Evolutionary conservation across 64 coral and sea anemone species (phyloP), one percentile per base, ranked within the genome.

Genomic region (Orbicella faveolata): DNA sequence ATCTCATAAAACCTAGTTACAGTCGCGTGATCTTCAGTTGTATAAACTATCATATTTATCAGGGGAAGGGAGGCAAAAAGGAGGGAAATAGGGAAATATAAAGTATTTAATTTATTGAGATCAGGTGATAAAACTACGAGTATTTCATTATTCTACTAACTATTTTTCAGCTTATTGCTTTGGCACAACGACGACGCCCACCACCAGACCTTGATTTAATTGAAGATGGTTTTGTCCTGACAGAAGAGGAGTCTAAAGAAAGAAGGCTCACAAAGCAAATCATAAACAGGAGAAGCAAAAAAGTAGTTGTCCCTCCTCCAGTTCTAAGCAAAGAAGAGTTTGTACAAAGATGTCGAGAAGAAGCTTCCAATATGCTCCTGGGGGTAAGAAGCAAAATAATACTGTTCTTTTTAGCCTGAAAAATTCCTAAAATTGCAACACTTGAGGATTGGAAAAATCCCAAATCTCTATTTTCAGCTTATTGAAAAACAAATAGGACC

Each of bases 161-260:
- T 64, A 33, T 6, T 70, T 79, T 87, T 26, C 54, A 98, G 96
- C 73, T 98, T 61, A 93, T 98, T 35, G 93, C 75, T 6, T 89
- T 98, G 75, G 52, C 90, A 9, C 91, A 90, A 53, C 76, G 93
- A 20, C 85, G 91, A 54, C 74, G 88, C 36, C 96, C 96, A 63
- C 94, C 96, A 7, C 96, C 96, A 89, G 96, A 98, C 73, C 83
- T 95, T 39, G 93, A 95, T 34, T 90, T 95, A 88, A 95, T 98
- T 79, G 89, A 95, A 41, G 36, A 98, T 86, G 96, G 96, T 25
- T 98, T 95, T 85, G 87, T 98, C 62, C 79, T 98, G 9, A 98
- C 78, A 33, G 96, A 98, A 36, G 26, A 37, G 81, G 96, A 98
- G 86, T 91, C 94, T 5, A 70, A 44, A 36, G 94, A 98, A 85